A percentile compares a stretch with the other conserved stretches of the same genome.
Conservation (phyloP, 2,113 vertebrate genomes). For the Bostrychus sinensis region DNA sequence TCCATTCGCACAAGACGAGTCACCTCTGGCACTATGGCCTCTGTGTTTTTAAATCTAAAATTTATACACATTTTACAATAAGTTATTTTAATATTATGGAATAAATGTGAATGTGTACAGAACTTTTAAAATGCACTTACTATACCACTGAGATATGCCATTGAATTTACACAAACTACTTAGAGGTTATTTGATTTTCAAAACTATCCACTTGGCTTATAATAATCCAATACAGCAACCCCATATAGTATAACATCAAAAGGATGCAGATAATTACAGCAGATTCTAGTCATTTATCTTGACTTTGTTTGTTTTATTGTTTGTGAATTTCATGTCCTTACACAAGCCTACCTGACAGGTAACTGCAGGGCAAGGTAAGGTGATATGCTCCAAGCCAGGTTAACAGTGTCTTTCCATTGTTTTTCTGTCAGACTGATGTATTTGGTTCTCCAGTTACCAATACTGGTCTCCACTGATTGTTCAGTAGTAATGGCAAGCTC, state of each 20-base stretch:
- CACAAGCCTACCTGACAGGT: slow-evolving; percentile 83
- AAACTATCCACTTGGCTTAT: not conserved
- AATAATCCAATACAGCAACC: too few relatives aligned
- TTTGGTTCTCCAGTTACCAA: slow-evolving; percentile 96
- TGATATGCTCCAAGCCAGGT: slow-evolving; percentile 95
- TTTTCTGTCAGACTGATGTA: slow-evolving; percentile 95
- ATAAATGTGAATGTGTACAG: too few relatives aligned
- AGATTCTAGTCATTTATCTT: too few relatives aligned
- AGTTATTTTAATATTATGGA: too few relatives aligned
- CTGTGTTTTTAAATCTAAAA: slow-evolving; percentile 93
- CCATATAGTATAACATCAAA: too few relatives aligned
- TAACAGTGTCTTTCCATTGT: slow-evolving; percentile 97
- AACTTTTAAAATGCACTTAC: too few relatives aligned
- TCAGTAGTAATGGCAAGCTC: slow-evolving; percentile 89
- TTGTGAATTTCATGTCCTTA: not conserved
- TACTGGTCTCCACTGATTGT: slow-evolving; percentile 92
- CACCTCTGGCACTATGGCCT: slow-evolving; percentile 93
- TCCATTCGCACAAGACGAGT: slow-evolving; percentile 93
- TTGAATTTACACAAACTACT: too few relatives aligned
- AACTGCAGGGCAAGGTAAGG: slow-evolving; percentile 93
- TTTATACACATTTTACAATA: not conserved
- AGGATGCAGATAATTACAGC: too few relatives aligned
- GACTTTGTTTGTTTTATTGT: not conserved
- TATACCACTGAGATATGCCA: too few relatives aligned
- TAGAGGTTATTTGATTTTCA: too few relatives aligned